Base-by-base conservation (phyloP, 2,888 invertebrate species). In the Epinotia nisella region DNA sequence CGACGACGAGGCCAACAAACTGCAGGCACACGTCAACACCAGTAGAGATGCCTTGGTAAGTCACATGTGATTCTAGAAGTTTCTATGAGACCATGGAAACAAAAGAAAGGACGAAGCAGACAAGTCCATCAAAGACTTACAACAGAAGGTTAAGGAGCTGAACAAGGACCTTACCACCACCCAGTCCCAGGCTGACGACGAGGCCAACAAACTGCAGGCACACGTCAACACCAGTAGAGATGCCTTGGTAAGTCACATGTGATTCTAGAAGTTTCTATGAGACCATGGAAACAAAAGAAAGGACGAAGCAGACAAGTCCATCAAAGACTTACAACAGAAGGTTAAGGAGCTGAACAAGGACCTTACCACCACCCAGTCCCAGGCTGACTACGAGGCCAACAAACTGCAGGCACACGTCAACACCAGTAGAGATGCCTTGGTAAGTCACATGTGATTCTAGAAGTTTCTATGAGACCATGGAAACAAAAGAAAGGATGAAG, bases 301-400 rank as follows among this genome's bases (percentile, higher is more conserved):
- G 91, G 92, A 90, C 67, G 89, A 89, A 51, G 91, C 90, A 1
- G 85, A 85, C 17, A 85, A 86, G 75, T 87, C 82, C 9, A 85
- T 86, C 74, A 77, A 78, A 49, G 81, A 81, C 53, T 80, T 93
- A 64, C 83, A 79, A 1, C 85, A 87, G 39, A 92, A 90, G 75
- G 84, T 93, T 1, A 84, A 86, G 70, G 81, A 76, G 39, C 76
- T 93, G 39, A 85, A 88, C 72, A 80, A 83, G 29, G 90, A 91
- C 64, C 81, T 91, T 1, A 83, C 81, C 17, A 88, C 88, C 74
- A 84, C 87, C 56, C 90, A 90, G 75, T 74, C 82, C 2, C 78
- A 83, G 55, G 88, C 89, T 45, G 92, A 93, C 75, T 79, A 83
- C 2, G 90, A 93, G 74, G 94, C 93, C 76, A 89, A 88, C 60